Evolutionary conservation across 2,113 vertebrate genomes (phyloP), one percentile per base, ranked within the genome.

Genomic region (Paralichthys olivaceus): DNA sequence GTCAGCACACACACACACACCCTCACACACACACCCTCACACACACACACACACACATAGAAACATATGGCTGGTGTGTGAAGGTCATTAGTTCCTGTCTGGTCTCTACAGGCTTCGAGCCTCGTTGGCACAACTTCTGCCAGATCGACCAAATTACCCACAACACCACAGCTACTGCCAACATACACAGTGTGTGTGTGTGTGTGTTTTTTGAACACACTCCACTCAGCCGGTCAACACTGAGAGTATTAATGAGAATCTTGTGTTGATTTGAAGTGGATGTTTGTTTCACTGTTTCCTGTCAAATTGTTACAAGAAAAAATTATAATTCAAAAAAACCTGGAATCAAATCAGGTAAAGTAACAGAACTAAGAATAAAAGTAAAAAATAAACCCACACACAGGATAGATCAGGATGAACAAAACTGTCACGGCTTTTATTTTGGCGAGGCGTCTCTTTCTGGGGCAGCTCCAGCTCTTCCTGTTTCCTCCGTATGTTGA

Each of bases 21-120:
- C 59, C 47, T 70, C 59, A 74, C 45, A 43, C 57, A 34, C 51
- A 14, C 59, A 55, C 25, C 57, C 54, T 61, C 61, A 57, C 68
- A 72, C 62, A 65, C 57, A 51, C 77, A 68, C 69, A 72, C 57
- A 63, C 53, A 56, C 19, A 22, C 20, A 59, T 1, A 26, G 32
- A 75, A 70, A 20, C 90, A 90, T 89, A 89, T 89, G 88, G 84
- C 79, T 29, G 51, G 63, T 67, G 75, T 81, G 79, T 87, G 88
- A 88, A 91, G 90, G 88, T 89, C 77, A 83, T 87, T 89, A 86
- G 83, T 84, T 87, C 59, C 83, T 90, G 79, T 87, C 90, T 78
- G 69, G 40, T 84, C 80, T 90, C 86, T 47, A 70, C 76, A 67
- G 76, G 86, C 73, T 69, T 11, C 4, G 67, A 73, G 74, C 49